These are phyloP conservation scores for Cheilosia variabilis DNA, from an alignment of 2,888 invertebrate genomes.

Conservation along the genomic window DNA sequence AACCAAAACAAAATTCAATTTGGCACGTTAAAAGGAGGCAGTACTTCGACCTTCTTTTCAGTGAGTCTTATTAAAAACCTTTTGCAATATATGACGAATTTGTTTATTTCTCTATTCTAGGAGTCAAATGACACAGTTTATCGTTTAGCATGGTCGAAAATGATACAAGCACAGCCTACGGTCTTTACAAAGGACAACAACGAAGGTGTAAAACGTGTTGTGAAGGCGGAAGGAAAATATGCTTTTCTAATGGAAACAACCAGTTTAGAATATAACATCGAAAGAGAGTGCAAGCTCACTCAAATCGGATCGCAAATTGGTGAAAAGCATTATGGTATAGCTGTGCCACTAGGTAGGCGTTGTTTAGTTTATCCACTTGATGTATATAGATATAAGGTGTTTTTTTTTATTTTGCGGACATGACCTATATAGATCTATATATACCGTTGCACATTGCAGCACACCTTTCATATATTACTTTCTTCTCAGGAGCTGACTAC, in stretches of 20 bases:
- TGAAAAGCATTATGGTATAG: constrained; percentile 96
- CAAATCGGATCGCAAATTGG: constrained; percentile 92
- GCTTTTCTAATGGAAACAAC: constrained; percentile 99
- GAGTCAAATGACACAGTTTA: constrained; percentile 93
- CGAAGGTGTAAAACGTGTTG: constrained; percentile 93
- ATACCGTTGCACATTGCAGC: neutral
- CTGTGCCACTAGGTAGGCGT: constrained; percentile 92
- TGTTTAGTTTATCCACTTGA: neutral
- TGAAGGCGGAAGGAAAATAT: constrained; percentile 89
- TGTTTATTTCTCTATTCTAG: constrained; percentile 83
- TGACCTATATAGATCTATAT: too few relatives aligned
- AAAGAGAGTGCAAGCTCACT: constrained; percentile 91
- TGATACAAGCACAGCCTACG: constrained; percentile 91
- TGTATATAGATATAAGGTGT: too few relatives aligned
- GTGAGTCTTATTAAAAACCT: constrained; percentile 82
- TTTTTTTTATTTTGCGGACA: too few relatives aligned
- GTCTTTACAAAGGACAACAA: constrained; percentile 91
- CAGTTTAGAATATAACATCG: constrained; percentile 94
- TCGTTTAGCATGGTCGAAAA: constrained; percentile 94
- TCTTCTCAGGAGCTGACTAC: constrained; percentile 88
- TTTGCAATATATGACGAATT: neutral
- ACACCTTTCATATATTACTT: neutral
- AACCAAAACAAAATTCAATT: constrained; percentile 97
- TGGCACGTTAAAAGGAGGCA: constrained; percentile 94
- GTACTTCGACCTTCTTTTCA: constrained; percentile 96